Conservation (phyloP, 2,113 vertebrate genomes). For the Tyrannus savana region DNA sequence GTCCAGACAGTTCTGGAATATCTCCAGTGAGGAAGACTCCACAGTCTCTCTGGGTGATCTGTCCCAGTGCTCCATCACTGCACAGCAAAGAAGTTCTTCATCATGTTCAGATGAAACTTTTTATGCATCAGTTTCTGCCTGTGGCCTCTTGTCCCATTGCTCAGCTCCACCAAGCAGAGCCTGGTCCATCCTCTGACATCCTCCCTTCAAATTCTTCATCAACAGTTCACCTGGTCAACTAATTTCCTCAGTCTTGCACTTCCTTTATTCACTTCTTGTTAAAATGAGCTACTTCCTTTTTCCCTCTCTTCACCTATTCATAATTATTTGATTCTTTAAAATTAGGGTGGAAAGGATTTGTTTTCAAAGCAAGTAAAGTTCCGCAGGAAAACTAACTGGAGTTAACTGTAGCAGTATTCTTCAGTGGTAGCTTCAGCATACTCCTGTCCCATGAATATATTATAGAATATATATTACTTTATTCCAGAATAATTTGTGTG, state of each 20-base stretch:
- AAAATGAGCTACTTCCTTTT: neutral
- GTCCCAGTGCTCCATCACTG: neutral
- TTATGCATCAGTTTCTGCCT: fast-evolving
- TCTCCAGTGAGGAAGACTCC: neutral
- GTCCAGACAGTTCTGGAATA: neutral
- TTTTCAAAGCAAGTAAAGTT: neutral
- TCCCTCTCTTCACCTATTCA: neutral
- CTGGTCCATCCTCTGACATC: neutral
- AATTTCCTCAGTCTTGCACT: neutral
- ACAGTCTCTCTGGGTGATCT: neutral
- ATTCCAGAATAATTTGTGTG: constrained; percentile 1
- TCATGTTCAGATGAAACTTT: neutral
- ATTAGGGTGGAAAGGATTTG: neutral
- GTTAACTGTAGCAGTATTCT: neutral
- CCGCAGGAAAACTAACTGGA: neutral
- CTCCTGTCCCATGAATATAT: neutral
- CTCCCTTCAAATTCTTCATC: neutral
- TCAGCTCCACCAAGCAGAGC: neutral
- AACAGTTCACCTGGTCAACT: neutral
- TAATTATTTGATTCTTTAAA: neutral
- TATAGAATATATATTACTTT: neutral
- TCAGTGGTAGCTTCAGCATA: neutral
- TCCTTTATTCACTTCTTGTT: neutral
- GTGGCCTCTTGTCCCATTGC: fast-evolving
- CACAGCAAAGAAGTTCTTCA: neutral